Percentiles rank a stretch among this genome's conserved stretches.
phyloP scores from a whole-genome alignment of 2,888 invertebrate species.

The Phortica magna region DNA sequence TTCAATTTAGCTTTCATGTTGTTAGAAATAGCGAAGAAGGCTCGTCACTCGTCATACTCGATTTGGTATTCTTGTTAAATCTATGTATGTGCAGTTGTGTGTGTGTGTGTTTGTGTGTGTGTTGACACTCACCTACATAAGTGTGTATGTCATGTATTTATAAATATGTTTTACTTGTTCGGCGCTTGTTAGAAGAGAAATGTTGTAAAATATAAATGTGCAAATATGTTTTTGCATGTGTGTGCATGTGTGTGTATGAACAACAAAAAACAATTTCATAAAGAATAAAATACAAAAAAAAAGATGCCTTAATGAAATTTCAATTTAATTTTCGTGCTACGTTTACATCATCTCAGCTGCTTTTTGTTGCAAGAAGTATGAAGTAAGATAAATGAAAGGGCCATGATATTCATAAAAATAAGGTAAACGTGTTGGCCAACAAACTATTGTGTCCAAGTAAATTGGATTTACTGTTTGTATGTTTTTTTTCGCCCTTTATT shows the following conservation, averaged over 20 bases:
- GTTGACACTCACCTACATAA: too few species aligned
- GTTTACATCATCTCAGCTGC: neutral
- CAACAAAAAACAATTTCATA: neutral
- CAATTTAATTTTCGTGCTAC: neutral
- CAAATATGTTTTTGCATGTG: too few species aligned
- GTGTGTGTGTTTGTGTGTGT: too few species aligned
- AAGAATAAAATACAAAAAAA: neutral
- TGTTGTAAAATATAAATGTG: too few species aligned
- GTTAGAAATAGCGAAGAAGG: slow-evolving; percentile 1
- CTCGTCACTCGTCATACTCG: neutral
- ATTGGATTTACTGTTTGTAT: neutral
- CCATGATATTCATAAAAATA: neutral
- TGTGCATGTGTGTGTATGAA: too few species aligned
- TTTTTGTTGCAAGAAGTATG: neutral
- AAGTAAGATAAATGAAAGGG: neutral
- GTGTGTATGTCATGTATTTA: neutral
- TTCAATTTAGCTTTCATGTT: slow-evolving; percentile 28
- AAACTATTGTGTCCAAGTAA: neutral
- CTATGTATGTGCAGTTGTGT: neutral
- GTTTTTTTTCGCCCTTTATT: neutral
- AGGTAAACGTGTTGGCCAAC: neutral
- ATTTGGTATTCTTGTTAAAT: neutral
- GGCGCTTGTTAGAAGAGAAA: neutral
- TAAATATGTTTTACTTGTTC: neutral
- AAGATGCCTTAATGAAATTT: neutral